Conservation (phyloP, 2,113 vertebrate genomes). For the Oophaga pumilio region DNA sequence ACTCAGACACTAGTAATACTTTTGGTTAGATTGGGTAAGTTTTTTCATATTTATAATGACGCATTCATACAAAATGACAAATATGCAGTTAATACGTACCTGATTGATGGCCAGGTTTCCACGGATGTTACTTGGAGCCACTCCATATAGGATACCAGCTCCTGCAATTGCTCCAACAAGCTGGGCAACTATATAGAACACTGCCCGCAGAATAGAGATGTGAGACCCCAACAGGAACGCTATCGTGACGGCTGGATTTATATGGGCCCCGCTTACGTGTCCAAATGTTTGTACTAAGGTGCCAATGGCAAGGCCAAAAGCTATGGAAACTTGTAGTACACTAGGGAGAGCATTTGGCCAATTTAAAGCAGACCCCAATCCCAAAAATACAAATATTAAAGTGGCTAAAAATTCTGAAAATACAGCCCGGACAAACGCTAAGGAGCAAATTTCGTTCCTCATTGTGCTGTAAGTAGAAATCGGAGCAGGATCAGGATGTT, state of each 20-base stretch:
- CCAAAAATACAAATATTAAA: constrained; percentile 80
- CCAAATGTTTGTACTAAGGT: constrained; percentile 76
- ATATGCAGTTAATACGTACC: constrained; percentile 66
- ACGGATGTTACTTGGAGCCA: constrained; percentile 68
- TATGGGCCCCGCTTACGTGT: constrained; percentile 76
- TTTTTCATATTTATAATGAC: neutral
- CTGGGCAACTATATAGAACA: constrained; percentile 76
- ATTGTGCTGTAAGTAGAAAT: constrained; percentile 62
- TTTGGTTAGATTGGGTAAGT: too few relatives aligned
- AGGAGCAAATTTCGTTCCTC: constrained; percentile 75
- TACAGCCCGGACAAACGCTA: constrained; percentile 74
- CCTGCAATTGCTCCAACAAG: constrained; percentile 75
- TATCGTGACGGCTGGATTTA: constrained; percentile 78
- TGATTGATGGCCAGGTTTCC: constrained; percentile 76
- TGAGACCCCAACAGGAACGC: constrained; percentile 77
- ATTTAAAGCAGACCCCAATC: constrained; percentile 75
- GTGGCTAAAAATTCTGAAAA: constrained; percentile 77
- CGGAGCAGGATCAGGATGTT: constrained; percentile 29
- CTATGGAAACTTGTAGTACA: constrained; percentile 76
- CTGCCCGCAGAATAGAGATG: constrained; percentile 72
- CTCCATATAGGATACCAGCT: constrained; percentile 71
- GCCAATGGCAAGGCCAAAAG: constrained; percentile 77
- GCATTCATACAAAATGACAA: neutral
- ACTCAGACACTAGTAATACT: neutral
- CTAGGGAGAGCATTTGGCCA: constrained; percentile 73